Evolutionary conservation across 2,113 vertebrate species (phyloP).

Genomic region (Eonycteris spelaea): DNA sequence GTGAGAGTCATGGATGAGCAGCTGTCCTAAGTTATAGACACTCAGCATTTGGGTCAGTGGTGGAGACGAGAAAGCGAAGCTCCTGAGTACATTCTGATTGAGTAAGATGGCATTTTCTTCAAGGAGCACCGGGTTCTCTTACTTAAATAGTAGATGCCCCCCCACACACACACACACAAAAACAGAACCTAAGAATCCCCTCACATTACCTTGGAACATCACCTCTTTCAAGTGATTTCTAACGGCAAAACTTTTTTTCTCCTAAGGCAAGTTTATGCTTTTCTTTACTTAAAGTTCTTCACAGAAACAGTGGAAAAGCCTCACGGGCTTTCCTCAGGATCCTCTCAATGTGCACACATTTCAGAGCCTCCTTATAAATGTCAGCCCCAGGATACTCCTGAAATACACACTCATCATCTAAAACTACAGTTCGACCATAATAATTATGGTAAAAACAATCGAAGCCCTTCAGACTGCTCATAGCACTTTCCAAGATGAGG

Average conservation of each 20-base stretch:
- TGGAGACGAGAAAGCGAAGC: neutral
- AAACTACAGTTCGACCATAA: neutral
- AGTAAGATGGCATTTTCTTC: neutral
- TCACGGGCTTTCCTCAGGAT: neutral
- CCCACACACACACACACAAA: neutral
- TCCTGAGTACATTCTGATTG: neutral
- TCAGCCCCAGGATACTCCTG: neutral
- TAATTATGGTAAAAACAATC: constrained; percentile 4
- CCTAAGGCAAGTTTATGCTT: neutral
- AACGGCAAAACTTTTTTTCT: neutral
- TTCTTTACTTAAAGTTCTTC: constrained; percentile 1
- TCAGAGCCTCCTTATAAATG: constrained; percentile 7
- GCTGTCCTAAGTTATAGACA: neutral
- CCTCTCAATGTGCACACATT: neutral
- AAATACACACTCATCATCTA: constrained; percentile 33
- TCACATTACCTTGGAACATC: neutral
- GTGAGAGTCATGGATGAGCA: neutral
- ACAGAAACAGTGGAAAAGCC: neutral
- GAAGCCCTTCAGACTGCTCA: constrained; percentile 2
- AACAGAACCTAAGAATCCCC: neutral
- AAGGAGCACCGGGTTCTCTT: neutral
- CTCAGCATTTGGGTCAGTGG: neutral
- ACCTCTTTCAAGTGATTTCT: constrained; percentile 10
- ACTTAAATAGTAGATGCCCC: neutral
- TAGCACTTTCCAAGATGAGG: constrained; percentile 32